Base-by-base conservation (phyloP, 1,140 invertebrate genomes). In the Riptortus pedestris region DNA sequence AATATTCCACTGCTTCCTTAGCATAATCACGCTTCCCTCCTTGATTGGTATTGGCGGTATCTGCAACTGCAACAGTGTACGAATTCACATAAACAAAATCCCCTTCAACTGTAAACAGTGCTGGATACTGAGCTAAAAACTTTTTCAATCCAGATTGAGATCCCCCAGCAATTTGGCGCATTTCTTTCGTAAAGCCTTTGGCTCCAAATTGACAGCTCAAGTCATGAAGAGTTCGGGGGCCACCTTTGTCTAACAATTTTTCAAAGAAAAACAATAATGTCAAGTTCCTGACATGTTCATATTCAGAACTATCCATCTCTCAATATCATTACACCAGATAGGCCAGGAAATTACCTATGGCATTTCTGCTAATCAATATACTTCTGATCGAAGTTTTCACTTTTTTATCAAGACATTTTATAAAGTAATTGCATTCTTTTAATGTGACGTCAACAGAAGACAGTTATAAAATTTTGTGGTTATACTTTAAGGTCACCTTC, bases 251-350 rank as follows among this genome's bases (percentile, higher is more conserved):
- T 80, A 96, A 82, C 62, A 97, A 79, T 72, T 91, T 85, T 77
- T 97, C 94, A 71, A 96, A 86, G 77, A 96, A 96, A 77, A 97
- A 97, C 69, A 97, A 81, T 65, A 97, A 79, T 64, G 94, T 96
- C 82, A 93, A 86, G 74, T 97, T 96, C 72, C 91, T 81, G 67
- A 91, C 87, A 75, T 88, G 81, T 80, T 96, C 93, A 77, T 95
- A 96, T 76, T 93, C 90, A 74, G 88, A 86, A 73, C 88, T 89
- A 74, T 95, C 91, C 91, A 94, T 94, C 24, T 24, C 51, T 55
- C 18, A 24, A 27, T 3, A 24, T 7, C 3, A 24, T 24, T 22
- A 16, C 26, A 24, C 16, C 18, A 55, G 24, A 20, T 55, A 2
- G 14, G 24, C 26, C 5, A 55, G 22, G 24, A n/a, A n/a, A n/a